Conservation (phyloP, 2,888 invertebrate genomes). For the Athalia rosae region DNA sequence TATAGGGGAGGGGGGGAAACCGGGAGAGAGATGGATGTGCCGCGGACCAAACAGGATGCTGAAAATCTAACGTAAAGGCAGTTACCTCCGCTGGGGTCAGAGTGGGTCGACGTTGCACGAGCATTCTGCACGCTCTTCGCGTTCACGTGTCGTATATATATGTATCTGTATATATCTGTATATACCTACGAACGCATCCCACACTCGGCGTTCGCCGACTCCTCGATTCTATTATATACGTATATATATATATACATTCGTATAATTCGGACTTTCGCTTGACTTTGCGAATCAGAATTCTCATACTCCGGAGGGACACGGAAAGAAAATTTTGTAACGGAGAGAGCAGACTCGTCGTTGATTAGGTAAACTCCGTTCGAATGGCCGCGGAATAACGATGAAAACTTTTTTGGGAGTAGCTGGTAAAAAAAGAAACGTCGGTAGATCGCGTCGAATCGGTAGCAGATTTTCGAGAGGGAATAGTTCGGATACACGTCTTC, state of each 20-base stretch:
- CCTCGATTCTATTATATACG: neutral
- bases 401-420: too few relatives aligned
- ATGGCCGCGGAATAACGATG: too few relatives aligned
- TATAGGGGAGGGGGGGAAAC: neutral
- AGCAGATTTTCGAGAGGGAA: too few relatives aligned
- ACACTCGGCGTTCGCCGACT: conserved; percentile 45
- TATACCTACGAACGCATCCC: conserved; percentile 57
- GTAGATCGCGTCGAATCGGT: too few relatives aligned
- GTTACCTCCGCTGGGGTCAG: conserved; percentile 57
- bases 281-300: too few relatives aligned
- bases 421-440: too few relatives aligned
- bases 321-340: too few relatives aligned
- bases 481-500: too few relatives aligned
- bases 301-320: too few relatives aligned
- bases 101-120: conserved; percentile 60
- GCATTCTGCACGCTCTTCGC: conserved; percentile 62
- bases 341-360: too few relatives aligned
- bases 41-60: conserved; percentile 55
- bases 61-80: conserved; percentile 58
- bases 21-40: neutral
- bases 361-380: too few relatives aligned
- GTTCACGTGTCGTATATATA: neutral
- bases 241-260: neutral
- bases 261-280: neutral
- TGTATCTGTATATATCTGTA: too few relatives aligned